Base-by-base conservation (phyloP, 2,888 invertebrate genomes). In the Cataglyphis albicans region DNA sequence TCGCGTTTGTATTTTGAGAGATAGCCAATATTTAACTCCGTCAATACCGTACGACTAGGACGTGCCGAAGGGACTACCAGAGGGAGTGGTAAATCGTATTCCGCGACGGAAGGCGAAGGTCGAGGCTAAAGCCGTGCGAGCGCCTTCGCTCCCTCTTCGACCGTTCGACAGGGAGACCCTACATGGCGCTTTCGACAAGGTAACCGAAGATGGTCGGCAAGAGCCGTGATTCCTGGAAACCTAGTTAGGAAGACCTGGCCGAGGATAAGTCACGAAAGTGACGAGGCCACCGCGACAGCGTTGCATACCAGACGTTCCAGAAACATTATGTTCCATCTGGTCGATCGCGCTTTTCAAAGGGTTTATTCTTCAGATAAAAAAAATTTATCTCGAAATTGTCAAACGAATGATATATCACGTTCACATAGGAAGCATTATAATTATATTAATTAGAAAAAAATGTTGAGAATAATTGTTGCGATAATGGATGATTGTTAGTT, bases 21-120 rank as follows among this genome's bases (percentile, higher is more conserved):
- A 90, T 85, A 86, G 86, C 84, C 86, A 89, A 90, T 90, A 87
- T 89, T 89, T 89, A 86, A 90, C 86, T 83, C 81, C 73, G 41
- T 35, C 84, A 78, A 80, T 61, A 76, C 70, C 55, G 65, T 57
- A 68, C 76, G 67, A 52, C 76, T 32, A 70, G 44, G 44, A 68
- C 78, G 70, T 21, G 81, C 21, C 76, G 48, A 82, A 74, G 64
- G 67, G 82, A 68, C 70, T 82, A 73, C 44, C 76, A 55, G 67
- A 74, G 85, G 85, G 48, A 9, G 18, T 6, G 41, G 74, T 74
- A 70, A 81, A 80, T 68, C 80, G 68, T 82, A 21, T 44, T 78
- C 29, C 48, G 48, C 73, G 86, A 82, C 74, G 72, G 72, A 81
- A 74, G 55, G n/a, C 78, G 76, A 83, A 86, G 81, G 76, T 82